phyloP scores from a whole-genome alignment of 1,140 invertebrate genomes.

The Drosophila repletoides region DNA sequence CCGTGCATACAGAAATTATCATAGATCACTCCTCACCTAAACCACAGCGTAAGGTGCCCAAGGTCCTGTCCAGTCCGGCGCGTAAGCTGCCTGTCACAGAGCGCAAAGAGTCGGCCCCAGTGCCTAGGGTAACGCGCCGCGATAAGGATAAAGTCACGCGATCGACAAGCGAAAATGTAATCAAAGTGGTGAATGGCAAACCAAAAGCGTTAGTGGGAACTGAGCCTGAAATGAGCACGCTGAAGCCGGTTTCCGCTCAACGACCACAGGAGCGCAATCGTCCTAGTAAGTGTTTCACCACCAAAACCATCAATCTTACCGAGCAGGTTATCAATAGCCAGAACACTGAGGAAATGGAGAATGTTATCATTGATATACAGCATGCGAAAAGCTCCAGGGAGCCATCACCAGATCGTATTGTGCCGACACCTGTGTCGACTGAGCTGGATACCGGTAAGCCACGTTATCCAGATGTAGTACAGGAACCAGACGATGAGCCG shows the following conservation, averaged over 20 bases:
- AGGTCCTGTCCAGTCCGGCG: constrained; percentile 10
- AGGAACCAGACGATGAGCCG: constrained; percentile 87
- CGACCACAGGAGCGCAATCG: constrained; percentile 31
- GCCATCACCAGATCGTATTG: constrained; percentile 87
- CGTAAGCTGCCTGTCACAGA: constrained; percentile 67
- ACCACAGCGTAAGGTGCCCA: constrained; percentile 62
- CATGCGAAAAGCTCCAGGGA: constrained; percentile 88
- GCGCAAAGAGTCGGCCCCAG: constrained; percentile 75
- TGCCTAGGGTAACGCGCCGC: constrained; percentile 81
- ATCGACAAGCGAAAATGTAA: constrained; percentile 84
- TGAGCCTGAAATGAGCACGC: constrained; percentile 60
- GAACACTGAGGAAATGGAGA: constrained; percentile 83
- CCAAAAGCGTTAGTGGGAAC: constrained; percentile 74
- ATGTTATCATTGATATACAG: constrained; percentile 85
- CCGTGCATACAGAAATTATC: constrained; percentile 76
- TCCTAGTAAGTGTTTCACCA: constrained; percentile 79
- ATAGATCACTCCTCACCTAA: constrained; percentile 67
- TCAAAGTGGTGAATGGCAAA: constrained; percentile 82
- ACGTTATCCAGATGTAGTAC: constrained; percentile 87
- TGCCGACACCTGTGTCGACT: constrained; percentile 85
- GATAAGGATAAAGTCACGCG: constrained; percentile 83
- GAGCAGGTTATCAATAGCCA: constrained; percentile 71
- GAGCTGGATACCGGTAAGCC: constrained; percentile 85
- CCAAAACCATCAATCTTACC: constrained; percentile 82
- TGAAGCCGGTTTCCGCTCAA: constrained; percentile 31